phyloP scores from a whole-genome alignment of 1,140 invertebrate genomes.

The Orussus abietinus region DNA sequence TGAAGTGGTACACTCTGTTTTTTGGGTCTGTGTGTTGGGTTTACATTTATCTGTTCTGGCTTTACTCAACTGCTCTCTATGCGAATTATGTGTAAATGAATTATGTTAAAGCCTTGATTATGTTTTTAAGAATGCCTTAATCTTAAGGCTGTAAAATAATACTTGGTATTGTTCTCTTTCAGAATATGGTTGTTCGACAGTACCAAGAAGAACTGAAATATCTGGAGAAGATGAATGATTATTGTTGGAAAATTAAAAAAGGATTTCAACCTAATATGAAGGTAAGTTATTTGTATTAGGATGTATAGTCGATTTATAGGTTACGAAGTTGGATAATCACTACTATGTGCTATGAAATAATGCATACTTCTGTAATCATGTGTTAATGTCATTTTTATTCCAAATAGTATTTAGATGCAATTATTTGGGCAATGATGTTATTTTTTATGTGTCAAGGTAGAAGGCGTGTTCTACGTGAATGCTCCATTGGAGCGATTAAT shows the following conservation, averaged over 20 bases:
- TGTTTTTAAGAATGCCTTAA: no score
- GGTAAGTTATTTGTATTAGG: slow-evolving; percentile 52
- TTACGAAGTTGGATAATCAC: no score
- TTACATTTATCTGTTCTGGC: no score
- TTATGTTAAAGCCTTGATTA: no score
- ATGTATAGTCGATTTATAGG: slow-evolving; percentile 8
- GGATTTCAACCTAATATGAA: slow-evolving; percentile 99
- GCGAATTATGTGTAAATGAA: no score
- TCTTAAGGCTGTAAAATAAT: no score
- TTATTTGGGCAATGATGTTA: slow-evolving; percentile 4
- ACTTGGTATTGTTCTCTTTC: neutral
- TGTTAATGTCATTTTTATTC: slow-evolving; percentile 10
- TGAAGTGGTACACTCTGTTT: no score
- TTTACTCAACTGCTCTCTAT: no score
- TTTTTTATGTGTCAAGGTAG: slow-evolving; percentile 64
- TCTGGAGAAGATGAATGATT: slow-evolving; percentile 81
- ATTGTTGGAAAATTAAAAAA: slow-evolving; percentile 94
- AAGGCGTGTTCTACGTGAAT: slow-evolving; percentile 98
- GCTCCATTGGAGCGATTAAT: slow-evolving; percentile 88
- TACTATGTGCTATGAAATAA: no score
- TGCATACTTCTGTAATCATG: slow-evolving; percentile 7
- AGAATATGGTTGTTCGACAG: slow-evolving; percentile 80
- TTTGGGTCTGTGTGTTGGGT: no score
- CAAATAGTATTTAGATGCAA: no score
- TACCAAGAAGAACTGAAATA: slow-evolving; percentile 94